Percentiles rank a stretch among this genome's conserved stretches.
Evolutionary conservation across 2,888 invertebrate species (phyloP).

Genomic region (Eubasilissa splendida): DNA sequence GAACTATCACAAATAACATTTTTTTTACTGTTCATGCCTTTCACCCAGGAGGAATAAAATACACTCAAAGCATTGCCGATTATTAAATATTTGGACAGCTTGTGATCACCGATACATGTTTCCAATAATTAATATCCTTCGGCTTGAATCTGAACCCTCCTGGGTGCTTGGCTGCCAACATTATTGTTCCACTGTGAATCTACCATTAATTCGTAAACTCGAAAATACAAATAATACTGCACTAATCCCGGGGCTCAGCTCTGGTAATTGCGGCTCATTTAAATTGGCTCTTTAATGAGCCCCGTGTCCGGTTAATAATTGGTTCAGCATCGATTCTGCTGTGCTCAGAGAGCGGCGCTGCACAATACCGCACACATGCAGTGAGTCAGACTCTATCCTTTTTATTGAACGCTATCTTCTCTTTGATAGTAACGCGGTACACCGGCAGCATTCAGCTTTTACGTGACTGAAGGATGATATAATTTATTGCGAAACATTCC

Average conservation of each 20-base stretch:
- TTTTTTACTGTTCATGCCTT: too few species aligned
- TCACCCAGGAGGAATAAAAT: too few species aligned
- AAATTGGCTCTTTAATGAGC: conserved; percentile 20
- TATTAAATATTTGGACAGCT: background rate
- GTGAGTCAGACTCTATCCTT: background rate
- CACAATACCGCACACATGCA: background rate
- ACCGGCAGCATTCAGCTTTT: too few species aligned
- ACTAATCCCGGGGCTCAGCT: background rate
- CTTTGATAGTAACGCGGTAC: too few species aligned
- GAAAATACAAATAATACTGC: conserved; percentile 5
- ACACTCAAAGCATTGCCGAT: too few species aligned
- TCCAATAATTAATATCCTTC: background rate
- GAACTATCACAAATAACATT: too few species aligned
- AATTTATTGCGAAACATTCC: too few species aligned
- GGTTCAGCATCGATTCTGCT: background rate
- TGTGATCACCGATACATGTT: background rate
- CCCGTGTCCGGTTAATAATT: background rate
- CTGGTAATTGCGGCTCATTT: conserved; percentile 19
- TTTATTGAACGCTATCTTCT: background rate
- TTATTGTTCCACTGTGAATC: background rate
- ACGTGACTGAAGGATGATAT: too few species aligned
- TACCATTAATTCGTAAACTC: conserved; percentile 4
- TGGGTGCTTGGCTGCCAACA: background rate
- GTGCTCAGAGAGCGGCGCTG: background rate
- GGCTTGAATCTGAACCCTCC: background rate